phyloP scores from a whole-genome alignment of 2,797 vertebrate species.

The Acrossocheilus wenchowensis region DNA sequence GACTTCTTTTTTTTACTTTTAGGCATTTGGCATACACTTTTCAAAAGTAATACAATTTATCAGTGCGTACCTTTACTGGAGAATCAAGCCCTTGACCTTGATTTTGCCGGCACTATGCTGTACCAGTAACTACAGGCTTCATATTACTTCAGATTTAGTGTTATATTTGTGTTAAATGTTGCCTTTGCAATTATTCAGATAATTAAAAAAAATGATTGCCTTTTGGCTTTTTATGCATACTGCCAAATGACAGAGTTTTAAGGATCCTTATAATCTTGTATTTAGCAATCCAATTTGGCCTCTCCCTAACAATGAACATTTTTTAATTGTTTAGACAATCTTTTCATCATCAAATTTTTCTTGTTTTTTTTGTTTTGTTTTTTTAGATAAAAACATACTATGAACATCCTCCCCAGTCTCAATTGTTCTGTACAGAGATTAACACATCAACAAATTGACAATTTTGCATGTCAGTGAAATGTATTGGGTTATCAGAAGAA shows the following conservation, averaged over 20 bases:
- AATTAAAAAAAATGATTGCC: not conserved
- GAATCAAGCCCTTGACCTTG: not conserved
- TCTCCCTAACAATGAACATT: not conserved
- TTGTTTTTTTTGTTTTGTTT: not conserved
- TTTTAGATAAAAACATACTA: not conserved
- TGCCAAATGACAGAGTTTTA: not conserved
- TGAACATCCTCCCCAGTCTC: not conserved
- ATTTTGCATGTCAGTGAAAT: not conserved
- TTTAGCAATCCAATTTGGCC: not conserved
- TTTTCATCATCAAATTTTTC: not conserved
- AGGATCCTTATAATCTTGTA: not conserved
- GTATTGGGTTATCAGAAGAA: not conserved
- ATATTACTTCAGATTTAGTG: not conserved
- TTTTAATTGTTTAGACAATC: not conserved
- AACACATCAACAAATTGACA: not conserved
- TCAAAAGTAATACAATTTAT: not conserved
- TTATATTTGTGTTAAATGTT: not conserved
- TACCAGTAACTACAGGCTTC: not conserved
- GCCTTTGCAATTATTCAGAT: not conserved
- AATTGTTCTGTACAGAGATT: not conserved
- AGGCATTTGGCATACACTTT: not conserved
- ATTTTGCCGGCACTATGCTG: not conserved
- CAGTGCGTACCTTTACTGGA: not conserved
- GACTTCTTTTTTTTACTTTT: constrained; percentile 2
- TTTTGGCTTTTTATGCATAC: not conserved